phyloP scores from a whole-genome alignment of 2,888 invertebrate genomes.

The Tachina fera region DNA sequence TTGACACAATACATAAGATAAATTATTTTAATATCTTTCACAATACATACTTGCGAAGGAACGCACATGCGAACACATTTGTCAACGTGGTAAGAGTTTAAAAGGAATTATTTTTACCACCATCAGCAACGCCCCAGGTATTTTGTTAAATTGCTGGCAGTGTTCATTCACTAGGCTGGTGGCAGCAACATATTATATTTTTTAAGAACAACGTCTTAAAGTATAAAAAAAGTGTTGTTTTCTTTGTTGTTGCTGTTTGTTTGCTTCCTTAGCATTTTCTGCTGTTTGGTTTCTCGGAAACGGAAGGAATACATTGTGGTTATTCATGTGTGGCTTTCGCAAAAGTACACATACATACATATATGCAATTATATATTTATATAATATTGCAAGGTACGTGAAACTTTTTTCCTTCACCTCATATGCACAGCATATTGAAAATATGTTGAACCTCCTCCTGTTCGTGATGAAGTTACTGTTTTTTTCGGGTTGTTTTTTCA shows the following conservation, averaged over 20 bases:
- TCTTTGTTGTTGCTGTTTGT: slow-evolving; percentile 12
- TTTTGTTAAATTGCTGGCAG: slow-evolving; percentile 61
- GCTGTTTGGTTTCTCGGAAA: slow-evolving; percentile 60
- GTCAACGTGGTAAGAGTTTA: slow-evolving; percentile 9
- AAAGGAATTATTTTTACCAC: not conserved
- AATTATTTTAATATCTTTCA: slow-evolving; percentile 59
- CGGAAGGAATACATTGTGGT: slow-evolving; percentile 64
- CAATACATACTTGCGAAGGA: slow-evolving; percentile 25
- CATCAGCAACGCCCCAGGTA: slow-evolving; percentile 60
- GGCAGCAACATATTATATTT: not conserved
- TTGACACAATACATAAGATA: slow-evolving; percentile 57
- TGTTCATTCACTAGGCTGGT: slow-evolving; percentile 20
- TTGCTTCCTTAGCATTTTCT: slow-evolving; percentile 36
- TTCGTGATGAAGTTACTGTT: slow-evolving; percentile 46
- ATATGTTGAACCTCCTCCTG: slow-evolving; percentile 12
- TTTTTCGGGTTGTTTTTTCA: slow-evolving; percentile 25
- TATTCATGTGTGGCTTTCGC: slow-evolving; percentile 46
- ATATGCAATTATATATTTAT: not conserved
- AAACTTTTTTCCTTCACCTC: not conserved
- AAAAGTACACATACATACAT: not conserved
- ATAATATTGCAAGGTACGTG: not conserved
- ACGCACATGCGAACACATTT: slow-evolving; percentile 39
- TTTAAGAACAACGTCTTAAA: slow-evolving; percentile 48
- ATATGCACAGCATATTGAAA: not conserved
- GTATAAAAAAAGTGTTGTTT: slow-evolving; percentile 59